phyloP scores from a whole-genome alignment of 35 echinoderm and acorn worm species.

The Anneissia japonica region DNA sequence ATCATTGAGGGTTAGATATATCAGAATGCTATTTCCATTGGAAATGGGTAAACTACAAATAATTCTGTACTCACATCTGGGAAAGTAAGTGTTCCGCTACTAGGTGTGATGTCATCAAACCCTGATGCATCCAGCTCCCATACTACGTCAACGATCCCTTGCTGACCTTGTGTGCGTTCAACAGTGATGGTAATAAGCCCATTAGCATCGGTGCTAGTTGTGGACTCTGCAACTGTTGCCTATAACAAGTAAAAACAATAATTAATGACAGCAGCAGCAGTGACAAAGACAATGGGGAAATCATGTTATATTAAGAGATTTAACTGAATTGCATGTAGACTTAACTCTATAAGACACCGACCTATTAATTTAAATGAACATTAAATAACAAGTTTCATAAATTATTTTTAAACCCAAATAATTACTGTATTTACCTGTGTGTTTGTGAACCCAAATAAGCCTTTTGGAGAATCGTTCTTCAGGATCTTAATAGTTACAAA shows the following conservation, averaged over 20 bases:
- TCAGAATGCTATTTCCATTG: too few species aligned
- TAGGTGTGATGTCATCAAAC: conserved; percentile 51
- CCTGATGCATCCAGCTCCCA: conserved; percentile 69
- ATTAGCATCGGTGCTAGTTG: conserved; percentile 24
- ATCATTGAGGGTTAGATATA: too few species aligned
- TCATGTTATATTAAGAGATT: too few species aligned
- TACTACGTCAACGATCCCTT: conserved; percentile 35
- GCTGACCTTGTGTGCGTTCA: conserved; percentile 61
- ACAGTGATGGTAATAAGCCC: conserved; percentile 59
- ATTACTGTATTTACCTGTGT: conserved; percentile 71
- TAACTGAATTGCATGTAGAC: too few species aligned
- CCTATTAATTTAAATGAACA: too few species aligned
- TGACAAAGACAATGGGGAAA: too few species aligned
- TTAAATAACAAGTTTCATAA: too few species aligned
- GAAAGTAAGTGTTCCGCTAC: conserved; percentile 54
- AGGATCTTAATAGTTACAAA: conserved; percentile 87
- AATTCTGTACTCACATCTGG: conserved; percentile 52
- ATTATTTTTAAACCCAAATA: too few species aligned
- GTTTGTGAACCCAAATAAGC: conserved; percentile 86
- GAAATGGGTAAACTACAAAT: too few species aligned
- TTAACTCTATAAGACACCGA: too few species aligned
- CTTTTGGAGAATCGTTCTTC: conserved; percentile 91
- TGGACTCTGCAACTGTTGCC: conserved; percentile 56
- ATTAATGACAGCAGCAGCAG: too few species aligned
- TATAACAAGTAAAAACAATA: not conserved